Evolutionary conservation across 1,140 invertebrate species (phyloP).

Genomic region (Helicoverpa zea): DNA sequence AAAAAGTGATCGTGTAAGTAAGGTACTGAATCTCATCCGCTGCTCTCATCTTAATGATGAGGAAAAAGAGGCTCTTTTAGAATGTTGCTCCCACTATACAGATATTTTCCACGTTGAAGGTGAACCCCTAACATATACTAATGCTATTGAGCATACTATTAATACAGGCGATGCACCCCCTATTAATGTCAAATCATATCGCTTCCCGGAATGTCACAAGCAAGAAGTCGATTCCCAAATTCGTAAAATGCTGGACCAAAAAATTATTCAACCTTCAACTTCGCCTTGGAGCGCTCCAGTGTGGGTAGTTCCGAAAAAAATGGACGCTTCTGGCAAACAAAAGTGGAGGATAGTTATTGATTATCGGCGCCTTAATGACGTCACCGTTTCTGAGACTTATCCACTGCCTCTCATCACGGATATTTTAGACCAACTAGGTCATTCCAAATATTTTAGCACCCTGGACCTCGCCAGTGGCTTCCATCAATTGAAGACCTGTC

Average conservation of each 20-base stretch:
- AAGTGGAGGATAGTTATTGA: constrained; percentile 55
- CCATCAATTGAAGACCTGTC: constrained; percentile 2
- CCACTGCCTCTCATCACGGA: constrained; percentile 51
- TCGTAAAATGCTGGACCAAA: constrained; percentile 55
- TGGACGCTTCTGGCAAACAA: constrained; percentile 46
- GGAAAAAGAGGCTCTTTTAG: constrained; percentile 42
- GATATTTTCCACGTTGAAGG: constrained; percentile 53
- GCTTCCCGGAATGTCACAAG: constrained; percentile 58
- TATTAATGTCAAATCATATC: constrained; percentile 57
- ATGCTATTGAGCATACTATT: constrained; percentile 57
- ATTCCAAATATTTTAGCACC: constrained; percentile 36
- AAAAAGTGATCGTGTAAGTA: constrained; percentile 13
- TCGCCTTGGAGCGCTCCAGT: constrained; percentile 42
- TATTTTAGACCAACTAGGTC: constrained; percentile 48
- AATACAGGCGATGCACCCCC: constrained; percentile 53
- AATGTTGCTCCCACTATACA: constrained; percentile 49
- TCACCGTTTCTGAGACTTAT: constrained; percentile 47
- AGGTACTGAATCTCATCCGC: constrained; percentile 46
- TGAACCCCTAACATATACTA: constrained; percentile 53
- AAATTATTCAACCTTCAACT: constrained; percentile 34
- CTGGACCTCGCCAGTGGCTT: constrained; percentile 22
- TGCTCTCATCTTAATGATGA: constrained; percentile 46
- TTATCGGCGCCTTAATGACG: constrained; percentile 54
- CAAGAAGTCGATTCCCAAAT: constrained; percentile 59
- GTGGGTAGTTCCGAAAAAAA: constrained; percentile 49